Base-by-base conservation (phyloP, 2,888 invertebrate species). In the Drosophila barbarae region DNA sequence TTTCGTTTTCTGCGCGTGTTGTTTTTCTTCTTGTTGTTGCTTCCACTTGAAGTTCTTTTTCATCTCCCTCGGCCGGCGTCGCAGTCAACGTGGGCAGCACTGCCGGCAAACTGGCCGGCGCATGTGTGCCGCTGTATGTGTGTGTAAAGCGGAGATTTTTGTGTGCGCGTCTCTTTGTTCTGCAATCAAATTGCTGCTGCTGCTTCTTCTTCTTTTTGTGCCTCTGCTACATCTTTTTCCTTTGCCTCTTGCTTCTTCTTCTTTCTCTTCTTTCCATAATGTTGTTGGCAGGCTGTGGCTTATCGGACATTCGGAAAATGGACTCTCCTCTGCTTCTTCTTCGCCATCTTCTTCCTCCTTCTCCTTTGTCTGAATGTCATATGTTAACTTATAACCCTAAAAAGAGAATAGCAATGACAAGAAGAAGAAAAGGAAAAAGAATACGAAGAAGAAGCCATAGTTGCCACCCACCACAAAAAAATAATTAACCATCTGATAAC, bases 151-250 rank as follows among this genome's bases (percentile, higher is more conserved):
- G 52, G 59, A 69, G 69, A 68, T 69, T 68, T 67, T 58, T 68
- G 47, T 67, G 52, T 49, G 41, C 44, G 54, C 66, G 65, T 44
- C 66, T 54, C 65, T 66, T 66, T 66, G 66, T 66, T 63, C 63
- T 63, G 59, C 59, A 60, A 60, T 60, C 59, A 59, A 59, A 59
- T 59, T 32, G 57, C 38, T 56, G 39, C 38, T 56, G 39, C 58
- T 21, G 15, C 41, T 39, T 10, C 47, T 12, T 12, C 46, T 46
- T 41, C 21, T 34, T 34, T 44, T 21, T 34, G 15, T 26, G 30
- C 21, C 28, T 30, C 36, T 42, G 13, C 38, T 34, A 35, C 51
- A 38, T 51, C 36, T 39, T 54, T 23, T 41, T 32, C 18, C 13
- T 23, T n/a, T 55, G 30, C 55, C 21, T 47, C 28, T 41, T 42